These are phyloP conservation scores for Lasioglossum calceatum DNA, from an alignment of 2,888 invertebrate species.

Conservation along the genomic window DNA sequence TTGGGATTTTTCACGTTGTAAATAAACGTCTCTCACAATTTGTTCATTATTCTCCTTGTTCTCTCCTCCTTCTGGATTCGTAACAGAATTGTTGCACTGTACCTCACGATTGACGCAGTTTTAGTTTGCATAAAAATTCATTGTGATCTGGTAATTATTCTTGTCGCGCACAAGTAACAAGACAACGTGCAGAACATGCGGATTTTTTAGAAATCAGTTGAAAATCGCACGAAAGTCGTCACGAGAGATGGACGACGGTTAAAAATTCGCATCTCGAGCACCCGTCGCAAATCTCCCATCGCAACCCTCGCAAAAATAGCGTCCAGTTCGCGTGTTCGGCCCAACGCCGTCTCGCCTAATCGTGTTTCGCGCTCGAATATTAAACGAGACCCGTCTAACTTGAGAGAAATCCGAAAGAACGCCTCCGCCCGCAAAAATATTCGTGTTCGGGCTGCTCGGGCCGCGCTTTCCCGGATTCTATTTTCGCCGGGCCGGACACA, in stretches of 20 bases:
- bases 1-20: background rate
- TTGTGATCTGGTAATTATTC: background rate
- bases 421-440: constrained; percentile 19
- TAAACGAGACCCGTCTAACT: background rate
- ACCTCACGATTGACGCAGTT: no score
- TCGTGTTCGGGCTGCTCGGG: background rate
- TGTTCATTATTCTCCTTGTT: background rate
- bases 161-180: background rate
- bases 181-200: background rate
- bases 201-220: background rate
- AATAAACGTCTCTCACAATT: background rate
- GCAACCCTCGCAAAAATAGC: background rate
- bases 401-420: constrained; percentile 4
- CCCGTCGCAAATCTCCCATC: background rate
- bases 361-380: background rate
- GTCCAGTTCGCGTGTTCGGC: background rate
- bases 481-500: constrained; percentile 38
- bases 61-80: background rate
- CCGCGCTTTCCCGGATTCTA: constrained; percentile 33
- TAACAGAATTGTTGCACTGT: no score
- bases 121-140: background rate
- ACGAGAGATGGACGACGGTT: background rate
- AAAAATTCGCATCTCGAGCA: background rate
- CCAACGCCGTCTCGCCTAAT: background rate
- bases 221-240: background rate